A percentile compares a stretch with the other conserved stretches of the same genome.
These are phyloP conservation scores for Caenorhabditis becei DNA, from an alignment of 2,888 invertebrate genomes.

Conservation along the genomic window DNA sequence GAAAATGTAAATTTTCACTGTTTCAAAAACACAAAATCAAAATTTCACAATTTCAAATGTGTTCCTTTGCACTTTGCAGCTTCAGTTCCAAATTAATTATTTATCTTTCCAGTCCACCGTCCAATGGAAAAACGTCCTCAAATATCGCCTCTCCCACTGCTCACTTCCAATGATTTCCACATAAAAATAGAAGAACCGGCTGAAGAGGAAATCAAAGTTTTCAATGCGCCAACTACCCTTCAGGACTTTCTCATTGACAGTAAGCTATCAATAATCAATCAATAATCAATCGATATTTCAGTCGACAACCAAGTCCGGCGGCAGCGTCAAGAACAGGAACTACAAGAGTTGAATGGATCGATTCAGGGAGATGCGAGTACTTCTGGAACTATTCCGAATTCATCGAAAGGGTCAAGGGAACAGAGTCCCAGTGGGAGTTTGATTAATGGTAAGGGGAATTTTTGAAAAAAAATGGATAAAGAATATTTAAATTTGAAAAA, in stretches of 20 bases:
- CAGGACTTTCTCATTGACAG: slow-evolving; percentile 19
- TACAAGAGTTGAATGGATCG: not conserved
- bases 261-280: not conserved
- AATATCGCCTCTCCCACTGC: not conserved
- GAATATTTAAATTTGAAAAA: not conserved
- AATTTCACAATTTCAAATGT: too few relatives aligned
- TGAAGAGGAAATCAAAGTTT: slow-evolving; percentile 8
- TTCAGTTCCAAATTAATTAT: not conserved
- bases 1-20: too few relatives aligned
- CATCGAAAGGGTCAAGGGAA: slow-evolving; percentile 33
- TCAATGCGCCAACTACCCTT: slow-evolving; percentile 5
- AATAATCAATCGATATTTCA: not conserved
- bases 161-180: not conserved
- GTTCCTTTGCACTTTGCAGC: too few relatives aligned
- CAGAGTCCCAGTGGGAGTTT: slow-evolving; percentile 34
- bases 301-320: slow-evolving; percentile 9
- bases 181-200: slow-evolving; percentile 7
- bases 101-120: slow-evolving; percentile 16
- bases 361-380: slow-evolving; percentile 30
- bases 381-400: not conserved
- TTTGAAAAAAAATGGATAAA: not conserved
- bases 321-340: not conserved
- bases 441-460: slow-evolving; percentile 8
- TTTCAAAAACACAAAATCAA: too few relatives aligned
- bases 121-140: slow-evolving; percentile 14